Evolutionary conservation across 2,888 invertebrate genomes (phyloP), one percentile per base, ranked within the genome.

Genomic region (Junonia oenone): DNA sequence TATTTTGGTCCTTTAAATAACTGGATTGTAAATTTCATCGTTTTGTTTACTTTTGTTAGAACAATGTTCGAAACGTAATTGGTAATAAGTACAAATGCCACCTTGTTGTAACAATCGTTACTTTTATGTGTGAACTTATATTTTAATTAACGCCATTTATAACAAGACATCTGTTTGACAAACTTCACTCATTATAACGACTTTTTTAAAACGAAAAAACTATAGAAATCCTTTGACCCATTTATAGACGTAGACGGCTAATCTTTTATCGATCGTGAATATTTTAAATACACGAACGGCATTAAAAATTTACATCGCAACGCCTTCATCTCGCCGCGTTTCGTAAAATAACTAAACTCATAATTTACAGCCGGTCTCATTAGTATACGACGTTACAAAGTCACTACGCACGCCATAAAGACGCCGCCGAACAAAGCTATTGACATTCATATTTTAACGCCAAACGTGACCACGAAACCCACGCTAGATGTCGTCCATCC

Each of bases 371-470:
- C 64, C 63, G 66, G 66, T 64, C 83, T 87, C 84, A 85, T 85
- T 84, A 84, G 83, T 82, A 85, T 75, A 76, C 76, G 71, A 65
- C 63, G 75, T 69, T 77, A 80, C 81, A 73, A 77, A 79, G 79
- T 78, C 77, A 68, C 70, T 68, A 59, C 67, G 64, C 65, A 69
- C 69, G 58, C 66, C 17, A 43, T 66, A 78, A 81, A 80, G 79
- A 69, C 67, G 71, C 83, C 81, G 85, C 74, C 77, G 66, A 71
- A 78, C 76, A 72, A 73, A 78, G 73, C 74, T 76, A 76, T 81
- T 81, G 78, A 81, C 81, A 83, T 85, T 82, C 79, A 84, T 83
- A 83, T 83, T 81, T 84, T 78, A 82, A 81, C 78, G 76, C 81
- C 71, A 76, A 81, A 82, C 75, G 80, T 79, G 83, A 82, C 81